phyloP scores from a whole-genome alignment of 1,140 invertebrate species.

The Kradibia gibbosae region DNA sequence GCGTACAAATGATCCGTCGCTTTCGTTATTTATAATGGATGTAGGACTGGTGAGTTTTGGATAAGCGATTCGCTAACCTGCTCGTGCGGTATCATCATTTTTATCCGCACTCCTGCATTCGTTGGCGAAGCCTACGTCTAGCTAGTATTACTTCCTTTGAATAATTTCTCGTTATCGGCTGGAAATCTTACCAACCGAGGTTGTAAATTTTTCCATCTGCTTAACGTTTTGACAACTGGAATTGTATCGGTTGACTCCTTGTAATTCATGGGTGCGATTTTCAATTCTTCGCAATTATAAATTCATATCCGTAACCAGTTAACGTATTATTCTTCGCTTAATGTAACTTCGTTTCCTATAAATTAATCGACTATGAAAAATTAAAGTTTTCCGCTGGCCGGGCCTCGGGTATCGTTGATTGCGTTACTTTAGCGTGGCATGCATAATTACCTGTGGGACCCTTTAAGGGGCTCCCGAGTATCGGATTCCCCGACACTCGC shows the following conservation, averaged over 20 bases:
- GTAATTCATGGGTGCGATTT: background rate
- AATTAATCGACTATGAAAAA: background rate
- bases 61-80: no score
- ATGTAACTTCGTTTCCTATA: background rate
- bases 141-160: background rate
- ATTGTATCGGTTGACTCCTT: background rate
- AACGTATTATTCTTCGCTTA: background rate
- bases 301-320: background rate
- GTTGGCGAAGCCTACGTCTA: no score
- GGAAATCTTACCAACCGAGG: background rate
- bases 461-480: background rate
- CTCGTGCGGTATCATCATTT: no score
- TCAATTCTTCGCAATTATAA: background rate
- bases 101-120: no score
- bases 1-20: no score
- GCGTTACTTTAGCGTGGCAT: background rate
- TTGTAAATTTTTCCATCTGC: no score
- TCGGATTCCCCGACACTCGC: background rate
- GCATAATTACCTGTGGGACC: background rate
- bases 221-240: background rate
- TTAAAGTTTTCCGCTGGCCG: background rate
- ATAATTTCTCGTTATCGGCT: background rate
- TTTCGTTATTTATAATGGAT: no score
- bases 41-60: no score
- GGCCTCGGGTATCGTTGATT: background rate